These are phyloP conservation scores for Pseudolycoriella hygida DNA, from an alignment of 2,888 invertebrate genomes.

Conservation along the genomic window DNA sequence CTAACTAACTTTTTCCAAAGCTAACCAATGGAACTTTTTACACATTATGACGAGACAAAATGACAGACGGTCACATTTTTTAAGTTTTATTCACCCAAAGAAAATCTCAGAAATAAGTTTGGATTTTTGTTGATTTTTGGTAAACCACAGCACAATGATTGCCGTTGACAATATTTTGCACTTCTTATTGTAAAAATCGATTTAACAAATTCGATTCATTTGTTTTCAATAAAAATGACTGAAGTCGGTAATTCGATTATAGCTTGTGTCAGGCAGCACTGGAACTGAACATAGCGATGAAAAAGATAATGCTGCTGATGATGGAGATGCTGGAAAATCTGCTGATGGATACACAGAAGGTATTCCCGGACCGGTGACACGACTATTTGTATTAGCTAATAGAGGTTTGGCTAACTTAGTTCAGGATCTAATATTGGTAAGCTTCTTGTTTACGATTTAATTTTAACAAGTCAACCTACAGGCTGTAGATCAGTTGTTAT, in stretches of 20 bases:
- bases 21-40: too few relatives aligned
- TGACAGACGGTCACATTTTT: conserved; percentile 14
- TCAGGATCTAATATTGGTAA: conserved; percentile 73
- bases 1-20: too few relatives aligned
- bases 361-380: conserved; percentile 72
- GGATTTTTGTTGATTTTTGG: too few relatives aligned
- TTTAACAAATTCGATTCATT: too few relatives aligned
- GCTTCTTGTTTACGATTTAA: conserved; percentile 15
- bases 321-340: conserved; percentile 36
- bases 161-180: too few relatives aligned
- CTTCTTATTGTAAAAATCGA: conserved; percentile 5
- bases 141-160: too few relatives aligned
- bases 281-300: conserved; percentile 44
- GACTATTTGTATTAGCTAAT: conserved; percentile 74
- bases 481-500: too few relatives aligned
- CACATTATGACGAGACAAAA: conserved; percentile 10
- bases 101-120: conserved; percentile 3
- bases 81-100: conserved; percentile 3
- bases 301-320: conserved; percentile 34
- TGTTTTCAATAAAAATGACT: too few relatives aligned
- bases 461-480: conserved; percentile 3
- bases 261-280: conserved; percentile 67
- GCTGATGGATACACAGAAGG: conserved; percentile 57
- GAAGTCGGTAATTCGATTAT: too few relatives aligned
- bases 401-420: conserved; percentile 72